Percentiles rank a stretch among this genome's conserved stretches.
Conservation (phyloP, 1,140 invertebrate species). For the Drosophila bipectinata region DNA sequence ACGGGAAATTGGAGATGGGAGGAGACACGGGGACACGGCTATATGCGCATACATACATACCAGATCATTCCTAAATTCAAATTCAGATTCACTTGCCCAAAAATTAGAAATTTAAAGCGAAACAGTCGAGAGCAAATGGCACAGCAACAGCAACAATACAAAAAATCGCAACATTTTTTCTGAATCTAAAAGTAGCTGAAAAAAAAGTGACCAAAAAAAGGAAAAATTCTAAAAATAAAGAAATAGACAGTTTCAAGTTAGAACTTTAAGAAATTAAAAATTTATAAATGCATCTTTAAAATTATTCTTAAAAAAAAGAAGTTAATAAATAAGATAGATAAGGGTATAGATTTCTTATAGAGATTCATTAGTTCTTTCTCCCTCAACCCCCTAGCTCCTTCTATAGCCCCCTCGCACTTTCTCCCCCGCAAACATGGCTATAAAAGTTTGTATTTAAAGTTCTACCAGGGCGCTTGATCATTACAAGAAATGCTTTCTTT, state of each 20-base stretch:
- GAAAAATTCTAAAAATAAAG: constrained; percentile 13
- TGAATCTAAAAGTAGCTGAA: constrained; percentile 68
- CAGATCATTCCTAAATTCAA: constrained; percentile 74
- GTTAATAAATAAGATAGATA: too few species aligned
- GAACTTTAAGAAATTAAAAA: background rate
- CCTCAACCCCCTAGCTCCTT: background rate
- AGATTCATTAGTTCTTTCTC: background rate
- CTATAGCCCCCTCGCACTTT: background rate
- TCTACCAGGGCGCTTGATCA: constrained; percentile 52
- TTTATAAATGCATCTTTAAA: background rate
- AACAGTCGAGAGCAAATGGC: constrained; percentile 28
- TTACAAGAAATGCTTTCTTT: constrained; percentile 18
- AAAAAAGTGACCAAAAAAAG: constrained; percentile 22
- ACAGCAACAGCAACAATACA: constrained; percentile 38
- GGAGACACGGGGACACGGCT: constrained; percentile 31
- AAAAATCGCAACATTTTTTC: constrained; percentile 69
- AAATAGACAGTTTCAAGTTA: constrained; percentile 21
- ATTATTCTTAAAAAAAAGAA: background rate
- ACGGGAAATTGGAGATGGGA: constrained; percentile 30
- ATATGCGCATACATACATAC: constrained; percentile 39
- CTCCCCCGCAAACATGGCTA: constrained; percentile 20
- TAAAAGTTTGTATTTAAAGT: constrained; percentile 70
- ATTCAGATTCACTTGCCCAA: constrained; percentile 81
- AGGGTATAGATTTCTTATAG: too few species aligned
- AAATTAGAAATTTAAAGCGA: constrained; percentile 78